Evolutionary conservation across 2,113 vertebrate genomes (phyloP), one percentile per base, ranked within the genome.

Genomic region (Hassar affinis): DNA sequence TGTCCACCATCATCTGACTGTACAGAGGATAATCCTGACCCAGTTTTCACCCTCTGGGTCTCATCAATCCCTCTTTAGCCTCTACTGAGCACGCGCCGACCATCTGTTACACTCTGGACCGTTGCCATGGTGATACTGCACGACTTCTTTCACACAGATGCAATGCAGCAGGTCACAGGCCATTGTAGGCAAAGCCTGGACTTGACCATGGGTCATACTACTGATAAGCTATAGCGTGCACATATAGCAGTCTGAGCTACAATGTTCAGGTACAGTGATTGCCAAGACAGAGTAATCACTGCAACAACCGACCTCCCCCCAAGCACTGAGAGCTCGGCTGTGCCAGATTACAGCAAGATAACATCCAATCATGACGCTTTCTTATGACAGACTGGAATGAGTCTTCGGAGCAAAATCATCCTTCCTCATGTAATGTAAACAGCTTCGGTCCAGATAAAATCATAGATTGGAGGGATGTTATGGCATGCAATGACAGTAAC

Each of bases 21-120:
- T 84, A 56, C 79, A 82, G 66, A 82, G 82, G 59, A 81, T 87
- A 84, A 87, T 87, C 81, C 87, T 88, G 88, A 88, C 88, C 88
- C 88, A 88, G 84, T 87, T 88, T 79, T 69, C 84, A 57, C 71
- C 82, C 80, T 84, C 66, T 84, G 71, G 85, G 72, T 86, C 85
- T 84, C 72, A 85, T 59, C 79, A 35, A 62, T 86, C 64, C 51
- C 87, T 54, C 79, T 85, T 85, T 85, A 81, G 85, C 84, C 80
- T 66, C 78, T 82, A 75, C 59, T 78, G 85, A 88, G 78, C 79
- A 83, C n/a, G 35, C 74, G 68, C 77, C 35, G 25, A 78, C 85
- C 88, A 88, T 88, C 88, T 88, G 88, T 88, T 87, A 85, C 76
- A 17, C 66, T 35, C 33, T 88, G 85, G 85, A 52, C 52, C n/a